Evolutionary conservation across 2,797 vertebrate species (phyloP).

Genomic region (Diplodus puntazzo): DNA sequence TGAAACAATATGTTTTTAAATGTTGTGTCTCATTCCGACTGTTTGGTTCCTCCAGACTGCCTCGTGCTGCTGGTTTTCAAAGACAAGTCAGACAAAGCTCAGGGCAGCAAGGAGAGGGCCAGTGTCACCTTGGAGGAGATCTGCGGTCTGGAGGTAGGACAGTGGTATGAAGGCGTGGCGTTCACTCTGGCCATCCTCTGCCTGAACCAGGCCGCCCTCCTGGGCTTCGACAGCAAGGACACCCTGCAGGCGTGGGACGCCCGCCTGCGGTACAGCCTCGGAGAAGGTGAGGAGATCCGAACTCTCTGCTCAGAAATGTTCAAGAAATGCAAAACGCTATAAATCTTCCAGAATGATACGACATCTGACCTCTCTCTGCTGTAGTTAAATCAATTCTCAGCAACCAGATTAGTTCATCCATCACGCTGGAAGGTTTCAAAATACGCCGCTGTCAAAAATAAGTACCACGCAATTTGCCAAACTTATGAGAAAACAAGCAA

Average conservation of each 20-base stretch:
- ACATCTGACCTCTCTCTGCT: neutral
- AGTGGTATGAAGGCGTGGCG: constrained; percentile 89
- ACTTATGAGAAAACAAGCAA: too few species aligned
- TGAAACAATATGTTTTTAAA: too few species aligned
- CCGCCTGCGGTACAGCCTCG: constrained; percentile 91
- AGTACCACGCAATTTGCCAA: too few species aligned
- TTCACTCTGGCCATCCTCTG: constrained; percentile 92
- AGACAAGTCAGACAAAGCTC: constrained; percentile 85
- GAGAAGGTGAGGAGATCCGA: constrained; percentile 88
- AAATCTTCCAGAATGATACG: neutral
- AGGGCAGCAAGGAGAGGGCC: constrained; percentile 89
- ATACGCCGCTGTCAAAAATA: too few species aligned
- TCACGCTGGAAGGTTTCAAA: constrained; percentile 21
- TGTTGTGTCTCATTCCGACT: neutral
- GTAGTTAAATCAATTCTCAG: neutral
- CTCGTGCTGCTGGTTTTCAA: constrained; percentile 77
- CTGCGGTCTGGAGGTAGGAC: constrained; percentile 93
- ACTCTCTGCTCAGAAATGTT: neutral
- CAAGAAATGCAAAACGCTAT: neutral
- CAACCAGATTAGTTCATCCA: constrained; percentile 24
- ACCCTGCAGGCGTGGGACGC: constrained; percentile 93
- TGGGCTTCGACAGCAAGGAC: constrained; percentile 95
- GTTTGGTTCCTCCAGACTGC: constrained; percentile 68
- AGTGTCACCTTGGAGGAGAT: constrained; percentile 94
- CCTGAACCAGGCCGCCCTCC: constrained; percentile 89